Conservation (phyloP, 2,113 vertebrate genomes). For the Protobothrops flavoviridis region DNA sequence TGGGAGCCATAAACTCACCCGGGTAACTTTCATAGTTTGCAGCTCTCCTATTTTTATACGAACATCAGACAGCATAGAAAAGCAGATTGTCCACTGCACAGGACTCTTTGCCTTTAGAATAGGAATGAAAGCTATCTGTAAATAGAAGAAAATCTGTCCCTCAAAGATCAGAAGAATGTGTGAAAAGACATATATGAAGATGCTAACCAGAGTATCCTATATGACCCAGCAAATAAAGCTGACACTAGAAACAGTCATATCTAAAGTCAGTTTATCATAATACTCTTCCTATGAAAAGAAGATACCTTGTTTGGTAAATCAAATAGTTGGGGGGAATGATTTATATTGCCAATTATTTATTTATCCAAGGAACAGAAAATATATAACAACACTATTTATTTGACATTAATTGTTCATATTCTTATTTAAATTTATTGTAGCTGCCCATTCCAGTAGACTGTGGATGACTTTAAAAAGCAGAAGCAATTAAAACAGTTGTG, state of each 20-base stretch:
- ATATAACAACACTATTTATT: neutral
- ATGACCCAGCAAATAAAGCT: neutral
- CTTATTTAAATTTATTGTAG: neutral
- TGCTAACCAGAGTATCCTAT: constrained; percentile 18
- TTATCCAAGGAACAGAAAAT: neutral
- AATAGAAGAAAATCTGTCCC: constrained; percentile 42
- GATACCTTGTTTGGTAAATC: neutral
- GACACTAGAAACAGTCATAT: neutral
- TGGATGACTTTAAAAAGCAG: neutral
- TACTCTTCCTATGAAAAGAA: neutral
- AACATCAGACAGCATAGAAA: constrained; percentile 51
- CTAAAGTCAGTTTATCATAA: neutral
- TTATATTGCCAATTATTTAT: neutral
- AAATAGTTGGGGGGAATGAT: neutral
- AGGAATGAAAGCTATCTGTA: constrained; percentile 63
- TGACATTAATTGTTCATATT: neutral
- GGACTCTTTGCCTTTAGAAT: constrained; percentile 57
- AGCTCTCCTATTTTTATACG: constrained; percentile 68
- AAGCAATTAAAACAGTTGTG: neutral
- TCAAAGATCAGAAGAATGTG: constrained; percentile 47
- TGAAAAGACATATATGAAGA: constrained; percentile 36
- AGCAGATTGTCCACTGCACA: constrained; percentile 37
- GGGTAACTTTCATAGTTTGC: constrained; percentile 46
- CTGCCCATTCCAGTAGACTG: neutral
- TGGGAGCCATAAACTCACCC: neutral